phyloP scores from a whole-genome alignment of 1,140 invertebrate genomes.

The Cydia splendana region DNA sequence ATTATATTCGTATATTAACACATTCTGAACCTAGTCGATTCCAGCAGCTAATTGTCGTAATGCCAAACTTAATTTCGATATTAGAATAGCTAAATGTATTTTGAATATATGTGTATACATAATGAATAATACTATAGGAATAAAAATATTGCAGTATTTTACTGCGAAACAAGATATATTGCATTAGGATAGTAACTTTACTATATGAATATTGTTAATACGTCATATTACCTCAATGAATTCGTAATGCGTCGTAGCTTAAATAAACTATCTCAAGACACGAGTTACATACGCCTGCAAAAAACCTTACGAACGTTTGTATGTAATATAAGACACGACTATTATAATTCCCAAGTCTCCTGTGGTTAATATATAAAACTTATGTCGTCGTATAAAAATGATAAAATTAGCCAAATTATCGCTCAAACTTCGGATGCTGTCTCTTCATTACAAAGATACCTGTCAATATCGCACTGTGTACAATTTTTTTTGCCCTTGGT shows the following conservation, averaged over 20 bases:
- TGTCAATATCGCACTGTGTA: not conserved
- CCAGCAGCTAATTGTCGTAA: not conserved
- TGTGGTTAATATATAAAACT: too few relatives aligned
- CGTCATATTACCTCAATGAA: too few relatives aligned
- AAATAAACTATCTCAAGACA: too few relatives aligned
- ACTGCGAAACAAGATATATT: not conserved
- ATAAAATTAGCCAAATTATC: not conserved
- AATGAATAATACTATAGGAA: not conserved
- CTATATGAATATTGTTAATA: too few relatives aligned
- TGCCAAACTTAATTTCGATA: not conserved
- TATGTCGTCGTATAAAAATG: not conserved
- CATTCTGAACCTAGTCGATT: not conserved
- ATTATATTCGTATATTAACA: too few relatives aligned
- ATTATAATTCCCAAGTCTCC: too few relatives aligned
- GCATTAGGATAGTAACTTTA: not conserved
- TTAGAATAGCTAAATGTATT: not conserved
- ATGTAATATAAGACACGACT: too few relatives aligned
- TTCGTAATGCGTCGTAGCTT: too few relatives aligned
- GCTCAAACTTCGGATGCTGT: not conserved
- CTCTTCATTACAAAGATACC: not conserved
- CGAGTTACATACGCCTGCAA: too few relatives aligned
- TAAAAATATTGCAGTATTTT: not conserved
- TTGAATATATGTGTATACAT: not conserved
- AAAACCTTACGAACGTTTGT: too few relatives aligned
- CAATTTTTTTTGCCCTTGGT: too few relatives aligned